phyloP scores from a whole-genome alignment of 2,113 vertebrate species.

The Gymnobelideus leadbeateri region DNA sequence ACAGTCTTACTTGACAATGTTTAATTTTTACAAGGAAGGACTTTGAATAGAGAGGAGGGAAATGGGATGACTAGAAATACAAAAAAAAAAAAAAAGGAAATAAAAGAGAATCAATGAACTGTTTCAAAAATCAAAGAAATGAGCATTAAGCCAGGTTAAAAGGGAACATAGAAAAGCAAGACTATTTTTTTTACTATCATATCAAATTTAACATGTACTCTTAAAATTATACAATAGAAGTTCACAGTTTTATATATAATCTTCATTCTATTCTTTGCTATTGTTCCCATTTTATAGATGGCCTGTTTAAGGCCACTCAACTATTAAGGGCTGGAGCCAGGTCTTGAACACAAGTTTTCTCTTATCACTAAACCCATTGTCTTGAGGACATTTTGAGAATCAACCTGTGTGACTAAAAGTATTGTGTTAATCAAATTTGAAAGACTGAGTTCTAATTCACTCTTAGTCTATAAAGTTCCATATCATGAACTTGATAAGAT shows the following conservation, averaged over 20 bases:
- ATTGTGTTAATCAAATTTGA: not conserved
- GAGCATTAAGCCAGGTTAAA: too few relatives aligned
- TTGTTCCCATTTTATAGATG: not conserved
- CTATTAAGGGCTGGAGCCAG: not conserved
- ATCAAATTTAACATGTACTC: not conserved
- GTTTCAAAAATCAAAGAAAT: too few relatives aligned
- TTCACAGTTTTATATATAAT: not conserved
- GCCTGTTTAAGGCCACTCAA: too few relatives aligned
- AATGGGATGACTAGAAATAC: too few relatives aligned
- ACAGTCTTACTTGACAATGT: too few relatives aligned
- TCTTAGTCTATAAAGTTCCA: not conserved
- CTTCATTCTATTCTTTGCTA: not conserved
- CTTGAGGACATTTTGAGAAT: not conserved
- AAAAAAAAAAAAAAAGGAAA: too few relatives aligned
- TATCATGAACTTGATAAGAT: not conserved
- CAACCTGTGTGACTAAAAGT: not conserved
- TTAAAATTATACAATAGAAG: not conserved
- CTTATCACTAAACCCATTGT: not conserved
- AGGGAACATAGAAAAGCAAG: too few relatives aligned
- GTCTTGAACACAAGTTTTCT: not conserved
- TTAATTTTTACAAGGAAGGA: too few relatives aligned
- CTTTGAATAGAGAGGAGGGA: too few relatives aligned
- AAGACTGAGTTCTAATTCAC: not conserved
- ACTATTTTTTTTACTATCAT: too few relatives aligned
- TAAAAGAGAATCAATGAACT: too few relatives aligned